Conservation (phyloP, 2,888 invertebrate genomes). For the Itoplectis maculator region DNA sequence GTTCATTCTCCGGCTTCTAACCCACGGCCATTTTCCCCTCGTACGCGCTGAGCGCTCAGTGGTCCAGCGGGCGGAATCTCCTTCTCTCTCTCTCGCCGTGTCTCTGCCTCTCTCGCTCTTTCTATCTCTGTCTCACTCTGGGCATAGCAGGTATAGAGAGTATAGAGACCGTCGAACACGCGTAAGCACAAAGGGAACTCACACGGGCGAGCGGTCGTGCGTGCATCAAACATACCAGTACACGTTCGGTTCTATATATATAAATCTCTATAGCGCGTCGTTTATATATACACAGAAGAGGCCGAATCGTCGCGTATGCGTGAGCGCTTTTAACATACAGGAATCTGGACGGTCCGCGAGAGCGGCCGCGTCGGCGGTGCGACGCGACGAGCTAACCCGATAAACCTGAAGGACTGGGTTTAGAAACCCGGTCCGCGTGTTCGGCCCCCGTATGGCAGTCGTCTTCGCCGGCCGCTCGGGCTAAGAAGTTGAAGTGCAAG, state of each 20-base stretch:
- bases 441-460: slow-evolving; percentile 38
- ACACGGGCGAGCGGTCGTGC: slow-evolving; percentile 60
- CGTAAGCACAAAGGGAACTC: slow-evolving; percentile 70
- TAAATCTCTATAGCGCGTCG: not conserved
- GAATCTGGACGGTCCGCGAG: slow-evolving; percentile 67
- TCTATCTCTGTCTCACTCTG: slow-evolving; percentile 18
- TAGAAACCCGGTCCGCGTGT: slow-evolving; percentile 52
- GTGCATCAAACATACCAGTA: slow-evolving; percentile 48
- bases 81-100: slow-evolving; percentile 1
- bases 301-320: slow-evolving; percentile 64
- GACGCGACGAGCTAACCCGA: slow-evolving; percentile 64
- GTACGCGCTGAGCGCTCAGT: slow-evolving; percentile 37
- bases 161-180: slow-evolving; percentile 66
- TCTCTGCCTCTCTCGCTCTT: not conserved
- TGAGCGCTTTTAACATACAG: slow-evolving; percentile 68
- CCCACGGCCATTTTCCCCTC: slow-evolving; percentile 64
- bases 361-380: no score
- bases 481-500: slow-evolving; percentile 38
- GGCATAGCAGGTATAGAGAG: slow-evolving; percentile 46
- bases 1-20: slow-evolving; percentile 56
- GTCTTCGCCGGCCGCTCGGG: slow-evolving; percentile 1
- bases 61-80: slow-evolving; percentile 43
- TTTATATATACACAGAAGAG: slow-evolving; percentile 57
- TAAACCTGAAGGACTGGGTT: slow-evolving; percentile 68
- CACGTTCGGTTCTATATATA: not conserved